Evolutionary conservation across 2,888 invertebrate species (phyloP).

Genomic region (Phengaris arion): DNA sequence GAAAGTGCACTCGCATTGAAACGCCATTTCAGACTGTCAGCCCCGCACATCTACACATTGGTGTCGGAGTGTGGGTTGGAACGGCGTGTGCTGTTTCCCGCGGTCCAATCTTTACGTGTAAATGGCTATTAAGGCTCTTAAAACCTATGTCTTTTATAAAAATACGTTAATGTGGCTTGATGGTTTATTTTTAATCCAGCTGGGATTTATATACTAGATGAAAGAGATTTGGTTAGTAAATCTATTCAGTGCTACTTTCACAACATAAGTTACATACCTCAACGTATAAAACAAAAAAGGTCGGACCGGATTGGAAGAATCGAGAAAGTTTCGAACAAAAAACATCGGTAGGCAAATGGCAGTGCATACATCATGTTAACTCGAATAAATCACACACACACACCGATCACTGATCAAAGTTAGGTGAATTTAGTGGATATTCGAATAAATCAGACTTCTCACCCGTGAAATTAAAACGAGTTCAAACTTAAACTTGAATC

Average conservation of each 20-base stretch:
- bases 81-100: no score
- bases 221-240: neutral
- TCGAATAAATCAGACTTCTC: constrained; percentile 58
- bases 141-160: no score
- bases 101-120: no score
- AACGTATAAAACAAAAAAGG: constrained; percentile 10
- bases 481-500: constrained; percentile 51
- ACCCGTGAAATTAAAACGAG: constrained; percentile 62
- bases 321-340: constrained; percentile 33
- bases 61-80: no score
- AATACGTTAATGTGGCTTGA: no score
- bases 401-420: constrained; percentile 66
- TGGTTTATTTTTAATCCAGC: neutral
- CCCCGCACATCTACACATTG: no score
- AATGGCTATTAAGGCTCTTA: no score
- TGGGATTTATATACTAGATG: neutral
- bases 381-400: constrained; percentile 58
- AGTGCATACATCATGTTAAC: constrained; percentile 52
- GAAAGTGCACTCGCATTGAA: no score
- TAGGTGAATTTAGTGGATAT: constrained; percentile 59
- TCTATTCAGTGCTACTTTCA: neutral
- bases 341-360: constrained; percentile 35
- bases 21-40: no score
- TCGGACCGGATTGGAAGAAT: neutral
- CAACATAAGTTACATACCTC: neutral